Evolutionary conservation across 37 sponge, comb jelly and placozoan species (phyloP).

Genomic region (Chondrosia reniformis): DNA sequence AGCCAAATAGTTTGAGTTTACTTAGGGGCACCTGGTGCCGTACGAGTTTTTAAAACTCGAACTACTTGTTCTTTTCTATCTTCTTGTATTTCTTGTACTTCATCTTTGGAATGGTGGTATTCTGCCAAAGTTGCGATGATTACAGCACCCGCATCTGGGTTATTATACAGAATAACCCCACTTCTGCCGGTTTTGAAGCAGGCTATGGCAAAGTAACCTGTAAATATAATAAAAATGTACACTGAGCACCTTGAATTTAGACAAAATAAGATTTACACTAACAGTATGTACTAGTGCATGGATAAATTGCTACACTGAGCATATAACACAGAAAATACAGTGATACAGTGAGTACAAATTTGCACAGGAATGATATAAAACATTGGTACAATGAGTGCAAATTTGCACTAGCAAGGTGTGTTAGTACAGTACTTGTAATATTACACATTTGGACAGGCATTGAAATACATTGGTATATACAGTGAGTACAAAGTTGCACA

Average conservation of each 20-base stretch:
- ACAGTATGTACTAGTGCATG: background rate
- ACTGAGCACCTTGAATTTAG: background rate
- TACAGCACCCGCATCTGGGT: slow-evolving; percentile 1
- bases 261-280: background rate
- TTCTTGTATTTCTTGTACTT: background rate
- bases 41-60: too few species aligned
- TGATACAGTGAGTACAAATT: background rate
- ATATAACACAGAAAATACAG: background rate
- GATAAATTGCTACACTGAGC: slow-evolving; percentile 2
- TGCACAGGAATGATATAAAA: background rate
- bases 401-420: too few species aligned
- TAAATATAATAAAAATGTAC: background rate
- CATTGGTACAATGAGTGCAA: too few species aligned
- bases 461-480: too few species aligned
- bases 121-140: background rate
- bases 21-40: too few species aligned
- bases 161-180: background rate
- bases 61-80: background rate
- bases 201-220: slow-evolving; percentile 1
- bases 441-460: too few species aligned
- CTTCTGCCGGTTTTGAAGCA: background rate
- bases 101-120: background rate
- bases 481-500: too few species aligned
- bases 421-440: too few species aligned
- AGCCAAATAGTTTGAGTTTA: too few species aligned